phyloP scores from a whole-genome alignment of 2,888 invertebrate species.

The Beris chalybata region DNA sequence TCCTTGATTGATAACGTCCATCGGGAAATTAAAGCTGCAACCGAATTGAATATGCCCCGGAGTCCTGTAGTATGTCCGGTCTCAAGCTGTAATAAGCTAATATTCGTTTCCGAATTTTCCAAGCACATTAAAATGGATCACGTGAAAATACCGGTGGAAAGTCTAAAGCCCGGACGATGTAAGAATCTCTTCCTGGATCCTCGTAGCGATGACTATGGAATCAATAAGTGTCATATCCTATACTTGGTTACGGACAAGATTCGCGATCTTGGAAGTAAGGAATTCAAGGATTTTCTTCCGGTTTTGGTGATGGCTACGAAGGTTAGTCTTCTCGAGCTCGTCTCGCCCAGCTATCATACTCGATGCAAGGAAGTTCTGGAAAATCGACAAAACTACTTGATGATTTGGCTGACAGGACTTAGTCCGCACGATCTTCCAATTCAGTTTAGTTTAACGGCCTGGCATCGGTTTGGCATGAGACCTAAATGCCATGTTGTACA shows the following conservation, averaged over 20 bases:
- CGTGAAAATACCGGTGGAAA: constrained; percentile 46
- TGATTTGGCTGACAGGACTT: constrained; percentile 50
- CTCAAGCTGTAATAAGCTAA: constrained; percentile 42
- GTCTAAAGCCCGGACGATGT: constrained; percentile 44
- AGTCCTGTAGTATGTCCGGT: constrained; percentile 48
- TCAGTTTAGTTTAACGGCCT: constrained; percentile 46
- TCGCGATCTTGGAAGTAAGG: constrained; percentile 43
- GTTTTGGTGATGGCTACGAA: constrained; percentile 49
- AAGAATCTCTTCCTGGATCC: constrained; percentile 50
- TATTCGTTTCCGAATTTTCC: constrained; percentile 49
- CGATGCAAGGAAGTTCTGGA: background rate
- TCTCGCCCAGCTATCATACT: background rate
- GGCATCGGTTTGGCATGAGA: constrained; percentile 42
- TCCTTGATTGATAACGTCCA: background rate
- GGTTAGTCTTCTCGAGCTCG: constrained; percentile 37
- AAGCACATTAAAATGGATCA: constrained; percentile 49
- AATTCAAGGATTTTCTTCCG: constrained; percentile 47
- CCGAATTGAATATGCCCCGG: constrained; percentile 43
- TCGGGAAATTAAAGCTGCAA: constrained; percentile 9
- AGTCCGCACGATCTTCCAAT: constrained; percentile 43
- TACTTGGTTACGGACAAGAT: constrained; percentile 48
- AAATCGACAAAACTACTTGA: constrained; percentile 31
- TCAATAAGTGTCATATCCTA: constrained; percentile 46
- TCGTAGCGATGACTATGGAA: constrained; percentile 39
- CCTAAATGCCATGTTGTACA: constrained; percentile 45